phyloP scores from a whole-genome alignment of 2,113 vertebrate species.

The Archocentrus centrarchus region DNA sequence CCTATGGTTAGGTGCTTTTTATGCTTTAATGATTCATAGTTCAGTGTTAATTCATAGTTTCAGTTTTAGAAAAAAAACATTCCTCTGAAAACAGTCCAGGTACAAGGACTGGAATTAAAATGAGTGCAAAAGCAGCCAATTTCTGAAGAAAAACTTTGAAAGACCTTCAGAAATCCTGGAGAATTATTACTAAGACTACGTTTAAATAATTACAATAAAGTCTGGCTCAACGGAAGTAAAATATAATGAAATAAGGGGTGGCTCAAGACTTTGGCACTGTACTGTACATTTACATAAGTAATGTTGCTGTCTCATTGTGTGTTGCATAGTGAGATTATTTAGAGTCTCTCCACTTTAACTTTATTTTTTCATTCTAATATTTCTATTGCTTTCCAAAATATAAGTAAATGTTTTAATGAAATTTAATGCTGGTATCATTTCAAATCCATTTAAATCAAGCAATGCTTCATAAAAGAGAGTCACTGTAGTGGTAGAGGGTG shows the following conservation, averaged over 20 bases:
- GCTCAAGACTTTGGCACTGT: neutral
- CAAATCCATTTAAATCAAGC: neutral
- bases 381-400: neutral
- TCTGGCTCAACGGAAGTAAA: neutral
- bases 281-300: neutral
- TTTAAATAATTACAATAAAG: neutral
- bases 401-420: slow-evolving; percentile 2
- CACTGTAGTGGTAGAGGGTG: neutral
- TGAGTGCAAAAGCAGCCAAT: neutral
- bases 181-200: neutral
- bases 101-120: neutral
- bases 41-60: neutral
- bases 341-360: neutral
- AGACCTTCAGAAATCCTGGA: neutral
- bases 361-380: slow-evolving; percentile 6
- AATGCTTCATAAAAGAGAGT: neutral
- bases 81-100: neutral
- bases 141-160: neutral
- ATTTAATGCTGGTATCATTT: neutral
- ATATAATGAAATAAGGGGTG: neutral
- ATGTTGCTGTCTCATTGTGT: neutral
- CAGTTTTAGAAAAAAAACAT: neutral
- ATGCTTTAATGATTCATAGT: neutral
- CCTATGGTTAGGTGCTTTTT: neutral
- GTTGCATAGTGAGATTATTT: neutral